A percentile compares a stretch with the other conserved stretches of the same genome.
Evolutionary conservation across 2,797 vertebrate genomes (phyloP).

Genomic region (Caiman crocodilus): DNA sequence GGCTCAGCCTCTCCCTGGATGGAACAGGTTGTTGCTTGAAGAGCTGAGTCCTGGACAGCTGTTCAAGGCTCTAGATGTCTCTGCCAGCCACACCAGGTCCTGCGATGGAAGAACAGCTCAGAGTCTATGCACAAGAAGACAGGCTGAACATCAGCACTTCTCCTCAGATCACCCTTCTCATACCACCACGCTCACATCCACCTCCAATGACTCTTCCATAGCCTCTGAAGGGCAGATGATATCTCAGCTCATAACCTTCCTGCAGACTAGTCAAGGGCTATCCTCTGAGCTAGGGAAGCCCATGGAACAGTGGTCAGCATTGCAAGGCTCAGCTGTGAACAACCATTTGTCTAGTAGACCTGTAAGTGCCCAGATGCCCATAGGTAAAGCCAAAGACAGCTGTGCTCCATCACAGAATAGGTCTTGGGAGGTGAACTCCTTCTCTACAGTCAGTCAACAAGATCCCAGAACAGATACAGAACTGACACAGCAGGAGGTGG

Average conservation of each 20-base stretch:
- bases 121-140: neutral
- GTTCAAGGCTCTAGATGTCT: rapidly evolving
- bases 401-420: rapidly evolving
- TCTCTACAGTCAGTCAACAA: neutral
- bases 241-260: no score
- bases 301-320: neutral
- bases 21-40: rapidly evolving
- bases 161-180: neutral
- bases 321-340: no score
- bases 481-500: rapidly evolving
- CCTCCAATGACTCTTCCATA: neutral
- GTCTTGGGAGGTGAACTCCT: no score
- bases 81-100: rapidly evolving
- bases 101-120: rapidly evolving
- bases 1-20: rapidly evolving
- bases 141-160: no score
- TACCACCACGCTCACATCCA: no score
- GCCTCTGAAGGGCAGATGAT: neutral
- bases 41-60: rapidly evolving
- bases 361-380: no score
- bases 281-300: no score
- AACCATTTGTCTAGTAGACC: rapidly evolving
- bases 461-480: rapidly evolving
- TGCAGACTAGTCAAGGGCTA: no score
- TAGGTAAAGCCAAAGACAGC: rapidly evolving